A percentile compares a stretch with the other conserved stretches of the same genome.
These are phyloP conservation scores for Sparus aurata DNA, from an alignment of 2,797 vertebrate genomes.

Conservation along the genomic window DNA sequence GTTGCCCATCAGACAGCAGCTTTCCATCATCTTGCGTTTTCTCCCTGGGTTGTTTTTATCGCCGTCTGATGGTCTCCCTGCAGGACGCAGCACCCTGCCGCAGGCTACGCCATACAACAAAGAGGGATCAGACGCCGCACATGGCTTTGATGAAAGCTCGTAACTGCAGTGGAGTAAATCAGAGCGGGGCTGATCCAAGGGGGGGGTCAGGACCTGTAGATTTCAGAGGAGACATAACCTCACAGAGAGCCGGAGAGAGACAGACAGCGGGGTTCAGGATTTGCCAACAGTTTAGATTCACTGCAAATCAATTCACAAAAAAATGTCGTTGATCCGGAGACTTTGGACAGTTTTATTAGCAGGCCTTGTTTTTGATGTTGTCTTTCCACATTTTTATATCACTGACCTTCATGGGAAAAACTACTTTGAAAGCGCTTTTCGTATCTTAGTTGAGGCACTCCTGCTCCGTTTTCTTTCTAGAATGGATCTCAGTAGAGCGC, in stretches of 20 bases:
- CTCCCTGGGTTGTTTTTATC: constrained; percentile 35
- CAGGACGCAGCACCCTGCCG: constrained; percentile 51
- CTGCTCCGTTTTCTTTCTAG: neutral
- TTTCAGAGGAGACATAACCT: constrained; percentile 26
- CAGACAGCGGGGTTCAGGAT: constrained; percentile 1
- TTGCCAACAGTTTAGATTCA: neutral
- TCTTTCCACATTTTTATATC: constrained; percentile 3
- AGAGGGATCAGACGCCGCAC: constrained; percentile 62
- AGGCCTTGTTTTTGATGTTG: neutral
- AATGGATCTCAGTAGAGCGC: no score
- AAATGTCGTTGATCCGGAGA: neutral
- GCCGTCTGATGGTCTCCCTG: constrained; percentile 50
- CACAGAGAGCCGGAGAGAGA: constrained; percentile 7
- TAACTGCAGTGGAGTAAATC: constrained; percentile 54
- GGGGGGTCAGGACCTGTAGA: constrained; percentile 11
- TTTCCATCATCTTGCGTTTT: constrained; percentile 27
- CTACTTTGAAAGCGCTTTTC: neutral
- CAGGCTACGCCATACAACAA: constrained; percentile 60
- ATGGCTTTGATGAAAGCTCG: constrained; percentile 69
- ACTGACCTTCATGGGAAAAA: neutral
- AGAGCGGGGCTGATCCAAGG: constrained; percentile 31
- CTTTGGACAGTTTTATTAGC: neutral
- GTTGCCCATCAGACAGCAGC: constrained; percentile 3
- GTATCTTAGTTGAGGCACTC: neutral
- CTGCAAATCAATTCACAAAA: neutral